phyloP scores from a whole-genome alignment of 2,113 vertebrate genomes.

The Motacilla alba region DNA sequence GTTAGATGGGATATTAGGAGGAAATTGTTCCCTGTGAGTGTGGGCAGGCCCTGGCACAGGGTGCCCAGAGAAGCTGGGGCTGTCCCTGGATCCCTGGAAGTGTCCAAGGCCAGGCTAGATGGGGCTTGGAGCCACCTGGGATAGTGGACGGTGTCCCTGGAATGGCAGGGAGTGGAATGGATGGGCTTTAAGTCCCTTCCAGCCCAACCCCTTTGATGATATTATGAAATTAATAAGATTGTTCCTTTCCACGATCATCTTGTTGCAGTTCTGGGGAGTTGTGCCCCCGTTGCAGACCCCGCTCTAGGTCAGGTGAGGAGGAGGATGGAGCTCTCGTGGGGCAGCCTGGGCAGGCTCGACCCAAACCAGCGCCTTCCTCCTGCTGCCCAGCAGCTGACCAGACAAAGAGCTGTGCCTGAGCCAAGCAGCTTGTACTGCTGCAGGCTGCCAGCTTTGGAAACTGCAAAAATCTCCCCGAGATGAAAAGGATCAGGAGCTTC shows the following conservation, averaged over 20 bases:
- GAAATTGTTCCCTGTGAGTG: fast-evolving
- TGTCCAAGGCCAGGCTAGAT: neutral
- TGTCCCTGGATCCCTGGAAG: neutral
- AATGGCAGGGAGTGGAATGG: fast-evolving
- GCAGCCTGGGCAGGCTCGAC: neutral
- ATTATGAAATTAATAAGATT: neutral
- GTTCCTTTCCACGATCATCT: neutral
- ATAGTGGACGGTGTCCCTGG: fast-evolving
- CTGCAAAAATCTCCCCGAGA: neutral
- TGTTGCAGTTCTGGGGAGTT: neutral
- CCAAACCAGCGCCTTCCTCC: neutral
- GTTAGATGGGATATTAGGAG: neutral
- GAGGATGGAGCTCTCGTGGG: fast-evolving
- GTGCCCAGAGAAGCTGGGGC: neutral
- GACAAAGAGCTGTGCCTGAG: neutral
- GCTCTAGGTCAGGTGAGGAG: neutral
- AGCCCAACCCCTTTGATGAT: neutral
- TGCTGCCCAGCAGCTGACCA: neutral
- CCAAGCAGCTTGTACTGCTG: neutral
- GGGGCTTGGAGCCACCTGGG: neutral
- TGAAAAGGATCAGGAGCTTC: neutral
- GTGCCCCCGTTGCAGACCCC: neutral
- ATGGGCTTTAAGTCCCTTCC: neutral
- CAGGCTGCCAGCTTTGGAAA: neutral
- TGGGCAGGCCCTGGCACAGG: neutral